These are phyloP conservation scores for Psophia crepitans DNA, from an alignment of 2,113 vertebrate species.

Conservation along the genomic window DNA sequence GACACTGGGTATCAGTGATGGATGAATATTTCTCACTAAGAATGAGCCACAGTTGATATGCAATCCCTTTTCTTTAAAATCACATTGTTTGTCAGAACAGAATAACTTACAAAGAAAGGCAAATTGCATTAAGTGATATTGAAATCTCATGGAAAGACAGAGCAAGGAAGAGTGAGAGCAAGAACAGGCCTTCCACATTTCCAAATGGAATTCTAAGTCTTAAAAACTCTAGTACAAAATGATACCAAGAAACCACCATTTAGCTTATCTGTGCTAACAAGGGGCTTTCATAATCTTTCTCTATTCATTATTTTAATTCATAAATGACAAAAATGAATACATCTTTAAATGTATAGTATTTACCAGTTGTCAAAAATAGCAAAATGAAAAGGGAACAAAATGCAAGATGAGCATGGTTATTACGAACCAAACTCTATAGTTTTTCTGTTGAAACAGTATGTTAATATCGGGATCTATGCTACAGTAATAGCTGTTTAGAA, in stretches of 20 bases:
- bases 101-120: not conserved
- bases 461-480: not conserved
- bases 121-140: not conserved
- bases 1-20: not conserved
- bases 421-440: not conserved
- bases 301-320: not conserved
- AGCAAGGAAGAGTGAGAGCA: not conserved
- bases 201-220: not conserved
- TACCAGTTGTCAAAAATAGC: not conserved
- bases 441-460: not conserved
- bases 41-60: not conserved
- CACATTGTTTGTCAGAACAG: not conserved
- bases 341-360: not conserved
- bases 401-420: not conserved
- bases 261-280: not conserved
- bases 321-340: not conserved
- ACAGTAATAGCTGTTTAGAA: not conserved
- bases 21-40: not conserved
- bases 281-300: not conserved
- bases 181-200: not conserved
- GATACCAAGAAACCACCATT: not conserved
- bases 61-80: not conserved
- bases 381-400: not conserved
- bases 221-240: not conserved
- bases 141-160: not conserved